Evolutionary conservation across 2,888 invertebrate species (phyloP), one percentile per base, ranked within the genome.

Genomic region (Anorthoa munda): DNA sequence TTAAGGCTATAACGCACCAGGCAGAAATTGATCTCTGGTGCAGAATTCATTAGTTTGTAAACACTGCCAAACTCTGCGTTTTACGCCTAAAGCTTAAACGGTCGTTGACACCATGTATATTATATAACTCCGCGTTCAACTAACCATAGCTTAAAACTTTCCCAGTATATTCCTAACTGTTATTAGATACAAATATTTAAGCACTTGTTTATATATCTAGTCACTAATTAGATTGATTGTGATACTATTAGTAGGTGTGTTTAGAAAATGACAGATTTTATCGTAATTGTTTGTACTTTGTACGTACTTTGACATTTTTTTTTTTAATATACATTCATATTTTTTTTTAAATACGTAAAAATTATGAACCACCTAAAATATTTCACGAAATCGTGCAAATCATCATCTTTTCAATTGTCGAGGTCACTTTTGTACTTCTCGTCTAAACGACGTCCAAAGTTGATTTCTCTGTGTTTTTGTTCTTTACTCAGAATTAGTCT

Each of bases 211-310:
- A 12, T 59, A 70, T 70, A 77, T 56, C 39, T 86, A 77, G 75
- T 72, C 72, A 82, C 64, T 82, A 73, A 69, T 75, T 86, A 86
- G 78, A 82, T 83, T 76, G 72, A 85, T 81, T 87, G 87, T 86
- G 87, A 86, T 87, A 86, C 76, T 86, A 81, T 81, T 74, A 82
- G 85, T 76, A 76, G 63, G 72, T 50, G 72, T 77, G 61, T 67
- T 75, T 74, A 76, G 75, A 72, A 76, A 72, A 58, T 74, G 53
- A 60, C 56, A 74, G 71, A 82, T 71, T 56, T 45, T 51, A 67
- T 26, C 48, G 13, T 77, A 46, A 13, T 46, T 46, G 23, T 50
- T 45, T 68, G n/a, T 67, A 64, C 13, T 15, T 55, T 39, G 13
- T 56, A 50, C 45, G 17, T 60, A 48, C 1, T 51, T 2, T 55